Percentiles rank a stretch among this genome's conserved stretches.
These are phyloP conservation scores for Xerus rutilus DNA, from an alignment of 2,797 vertebrate genomes.

Conservation along the genomic window DNA sequence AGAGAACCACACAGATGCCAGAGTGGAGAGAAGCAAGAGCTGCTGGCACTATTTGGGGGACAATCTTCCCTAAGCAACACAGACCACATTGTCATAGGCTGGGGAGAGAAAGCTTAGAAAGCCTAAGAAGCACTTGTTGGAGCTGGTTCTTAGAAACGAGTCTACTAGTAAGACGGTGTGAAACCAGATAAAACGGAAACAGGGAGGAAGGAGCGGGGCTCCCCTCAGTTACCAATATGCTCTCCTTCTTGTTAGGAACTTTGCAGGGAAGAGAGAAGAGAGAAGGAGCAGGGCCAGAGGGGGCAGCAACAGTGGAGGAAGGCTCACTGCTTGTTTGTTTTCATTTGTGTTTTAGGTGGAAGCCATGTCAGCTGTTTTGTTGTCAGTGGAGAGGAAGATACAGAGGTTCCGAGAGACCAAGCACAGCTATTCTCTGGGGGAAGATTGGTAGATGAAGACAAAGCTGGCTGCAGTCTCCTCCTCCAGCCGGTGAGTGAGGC, in stretches of 20 bases:
- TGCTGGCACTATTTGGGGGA: accelerated
- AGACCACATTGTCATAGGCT: background rate
- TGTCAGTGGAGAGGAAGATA: background rate
- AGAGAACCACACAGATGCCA: too few relatives aligned
- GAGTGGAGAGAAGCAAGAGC: background rate
- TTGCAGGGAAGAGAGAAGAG: background rate
- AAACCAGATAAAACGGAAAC: background rate
- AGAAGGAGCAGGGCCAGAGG: background rate
- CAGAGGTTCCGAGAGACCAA: background rate
- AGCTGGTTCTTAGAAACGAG: background rate
- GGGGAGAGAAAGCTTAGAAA: background rate
- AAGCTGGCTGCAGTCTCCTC: background rate
- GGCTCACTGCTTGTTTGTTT: background rate
- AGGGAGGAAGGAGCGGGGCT: accelerated
- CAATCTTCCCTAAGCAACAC: too few relatives aligned
- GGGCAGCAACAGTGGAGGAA: background rate
- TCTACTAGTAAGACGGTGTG: background rate
- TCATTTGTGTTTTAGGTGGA: background rate
- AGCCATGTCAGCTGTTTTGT: background rate
- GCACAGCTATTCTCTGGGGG: background rate
- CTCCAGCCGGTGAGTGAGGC: background rate
- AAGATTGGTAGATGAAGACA: background rate
- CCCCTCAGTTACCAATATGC: background rate
- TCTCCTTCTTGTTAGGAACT: background rate
- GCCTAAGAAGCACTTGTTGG: background rate